Evolutionary conservation across 1,140 invertebrate genomes (phyloP), one percentile per base, ranked within the genome.

Genomic region (Drosophila ficusphila): DNA sequence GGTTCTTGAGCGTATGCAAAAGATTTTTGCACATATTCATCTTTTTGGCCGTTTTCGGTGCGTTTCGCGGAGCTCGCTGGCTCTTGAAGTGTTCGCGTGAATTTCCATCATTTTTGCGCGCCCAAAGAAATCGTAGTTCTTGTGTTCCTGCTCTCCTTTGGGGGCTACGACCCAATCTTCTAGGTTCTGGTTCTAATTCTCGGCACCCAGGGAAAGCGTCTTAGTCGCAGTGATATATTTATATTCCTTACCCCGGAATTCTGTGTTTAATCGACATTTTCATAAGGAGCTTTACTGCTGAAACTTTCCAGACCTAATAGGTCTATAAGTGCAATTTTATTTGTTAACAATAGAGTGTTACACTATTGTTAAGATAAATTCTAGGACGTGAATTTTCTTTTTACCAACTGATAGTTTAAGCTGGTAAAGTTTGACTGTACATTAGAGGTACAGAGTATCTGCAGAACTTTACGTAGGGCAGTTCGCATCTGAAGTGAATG

Each of bases 21-120:
- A 90, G 89, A 90, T 90, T 90, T 90, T 90, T 90, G 89, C 89
- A 83, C 89, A 90, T 90, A 90, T 90, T 90, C 89, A 90, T 90
- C 89, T 90, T 90, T 90, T 90, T 90, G 89, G 89, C 89, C 89
- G 89, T 90, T 90, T 90, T 90, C 89, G 89, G 89, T 90, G 85
- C 89, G 89, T 90, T 89, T 90, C 89, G 89, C 89, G 46, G 76
- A 79, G 83, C 82, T 78, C 81, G 76, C 72, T 42, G 16, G 67
- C 67, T 53, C 65, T 53, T 54, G 41, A 27, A 36, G 57, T 34
- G 41, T 52, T 71, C 58, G 76, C 83, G 79, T 65, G 46, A 65
- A 52, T 72, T 70, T 89, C 38, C 49, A 71, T n/a, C 54, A 77
- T 56, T 76, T 85, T 79, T 79, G 75, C 76, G 81, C 79, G 79